Conservation (phyloP, 2,888 invertebrate genomes). For the Temnothorax ravouxi region DNA sequence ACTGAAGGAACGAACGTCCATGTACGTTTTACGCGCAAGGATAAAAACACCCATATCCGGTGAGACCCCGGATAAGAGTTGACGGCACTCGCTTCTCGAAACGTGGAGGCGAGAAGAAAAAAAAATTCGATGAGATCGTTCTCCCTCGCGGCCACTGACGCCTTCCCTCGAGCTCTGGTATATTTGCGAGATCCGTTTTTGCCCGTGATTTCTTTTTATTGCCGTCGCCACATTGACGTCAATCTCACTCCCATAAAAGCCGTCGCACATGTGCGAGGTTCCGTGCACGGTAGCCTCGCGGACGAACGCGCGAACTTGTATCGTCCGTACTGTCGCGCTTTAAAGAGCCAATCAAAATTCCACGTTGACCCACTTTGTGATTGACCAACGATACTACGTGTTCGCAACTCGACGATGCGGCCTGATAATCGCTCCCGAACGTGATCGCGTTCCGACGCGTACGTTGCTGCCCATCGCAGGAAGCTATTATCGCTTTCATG, state of each 20-base stretch:
- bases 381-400: neutral
- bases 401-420: slow-evolving; percentile 10
- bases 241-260: slow-evolving; percentile 56
- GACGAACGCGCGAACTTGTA: neutral
- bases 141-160: slow-evolving; percentile 37
- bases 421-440: slow-evolving; percentile 43
- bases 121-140: slow-evolving; percentile 29
- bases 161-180: slow-evolving; percentile 33
- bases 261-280: slow-evolving; percentile 50
- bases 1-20: neutral
- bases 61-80: slow-evolving; percentile 22
- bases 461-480: slow-evolving; percentile 2
- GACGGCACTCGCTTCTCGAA: slow-evolving; percentile 7
- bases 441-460: slow-evolving; percentile 38
- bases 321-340: slow-evolving; percentile 15
- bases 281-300: neutral
- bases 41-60: slow-evolving; percentile 42
- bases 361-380: slow-evolving; percentile 50
- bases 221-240: slow-evolving; percentile 50
- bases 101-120: slow-evolving; percentile 13
- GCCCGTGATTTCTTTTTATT: slow-evolving; percentile 33
- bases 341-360: slow-evolving; percentile 58
- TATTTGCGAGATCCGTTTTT: slow-evolving; percentile 47
- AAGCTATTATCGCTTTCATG: slow-evolving; percentile 33
- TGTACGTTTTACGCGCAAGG: neutral